Evolutionary conservation across 1,140 invertebrate genomes (phyloP).

Genomic region (Rhyzopertha dominica): DNA sequence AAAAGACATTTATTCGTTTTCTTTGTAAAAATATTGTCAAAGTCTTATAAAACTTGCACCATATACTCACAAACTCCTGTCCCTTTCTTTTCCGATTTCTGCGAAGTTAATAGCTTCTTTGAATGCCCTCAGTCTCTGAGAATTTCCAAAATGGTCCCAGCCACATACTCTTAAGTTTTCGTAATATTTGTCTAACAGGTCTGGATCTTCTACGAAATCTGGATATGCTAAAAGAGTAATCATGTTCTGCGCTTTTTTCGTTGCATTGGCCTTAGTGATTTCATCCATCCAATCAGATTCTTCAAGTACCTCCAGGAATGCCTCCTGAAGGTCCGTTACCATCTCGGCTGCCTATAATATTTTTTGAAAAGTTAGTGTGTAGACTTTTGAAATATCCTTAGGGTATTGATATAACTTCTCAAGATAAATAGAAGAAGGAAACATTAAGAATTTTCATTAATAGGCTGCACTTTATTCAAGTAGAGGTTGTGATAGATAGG

Average conservation of each 20-base stretch:
- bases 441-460: no score
- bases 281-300: conserved; percentile 76
- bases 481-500: no score
- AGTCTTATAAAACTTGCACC: not conserved
- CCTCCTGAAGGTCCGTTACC: conserved; percentile 65
- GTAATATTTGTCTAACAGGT: conserved; percentile 32
- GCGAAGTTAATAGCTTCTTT: conserved; percentile 29
- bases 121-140: conserved; percentile 32
- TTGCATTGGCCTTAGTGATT: conserved; percentile 23
- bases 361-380: no score
- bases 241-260: conserved; percentile 32
- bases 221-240: conserved; percentile 34
- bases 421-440: no score
- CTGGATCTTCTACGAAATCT: conserved; percentile 24
- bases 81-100: conserved; percentile 19
- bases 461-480: no score
- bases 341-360: conserved; percentile 63
- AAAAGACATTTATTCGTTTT: not conserved
- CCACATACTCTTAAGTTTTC: conserved; percentile 30
- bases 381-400: no score
- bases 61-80: conserved; percentile 29
- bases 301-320: conserved; percentile 65
- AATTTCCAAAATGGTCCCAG: conserved; percentile 38
- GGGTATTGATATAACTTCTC: no score
- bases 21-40: not conserved